phyloP scores from a whole-genome alignment of 2,113 vertebrate genomes.

The Cephalopterus ornatus region DNA sequence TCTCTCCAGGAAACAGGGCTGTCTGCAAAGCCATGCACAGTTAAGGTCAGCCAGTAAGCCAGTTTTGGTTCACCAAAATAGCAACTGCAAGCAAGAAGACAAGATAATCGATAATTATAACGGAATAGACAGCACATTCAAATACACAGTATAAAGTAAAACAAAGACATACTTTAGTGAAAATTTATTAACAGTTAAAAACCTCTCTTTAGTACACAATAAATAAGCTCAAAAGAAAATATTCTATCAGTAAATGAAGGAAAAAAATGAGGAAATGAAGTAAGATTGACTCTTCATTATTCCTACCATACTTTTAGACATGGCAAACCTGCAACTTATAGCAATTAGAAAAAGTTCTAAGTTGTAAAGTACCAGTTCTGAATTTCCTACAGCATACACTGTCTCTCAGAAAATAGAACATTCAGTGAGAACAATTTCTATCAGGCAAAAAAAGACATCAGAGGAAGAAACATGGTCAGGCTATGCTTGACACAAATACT shows the following conservation, averaged over 20 bases:
- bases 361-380: neutral
- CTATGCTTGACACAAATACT: neutral
- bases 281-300: neutral
- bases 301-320: neutral
- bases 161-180: neutral
- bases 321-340: neutral
- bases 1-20: slow-evolving; percentile 87
- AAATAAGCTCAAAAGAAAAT: neutral
- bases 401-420: neutral
- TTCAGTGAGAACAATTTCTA: neutral
- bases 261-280: neutral
- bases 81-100: slow-evolving; percentile 68
- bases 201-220: neutral
- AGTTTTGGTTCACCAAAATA: slow-evolving; percentile 79
- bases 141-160: neutral
- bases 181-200: neutral
- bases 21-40: slow-evolving; percentile 89
- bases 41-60: slow-evolving; percentile 81
- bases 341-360: neutral
- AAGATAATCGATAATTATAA: neutral
- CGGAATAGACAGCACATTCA: neutral
- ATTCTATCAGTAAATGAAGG: neutral
- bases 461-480: neutral
- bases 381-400: neutral
- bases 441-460: neutral